Evolutionary conservation across 2,797 vertebrate genomes (phyloP).

Genomic region (Champsocephalus esox): DNA sequence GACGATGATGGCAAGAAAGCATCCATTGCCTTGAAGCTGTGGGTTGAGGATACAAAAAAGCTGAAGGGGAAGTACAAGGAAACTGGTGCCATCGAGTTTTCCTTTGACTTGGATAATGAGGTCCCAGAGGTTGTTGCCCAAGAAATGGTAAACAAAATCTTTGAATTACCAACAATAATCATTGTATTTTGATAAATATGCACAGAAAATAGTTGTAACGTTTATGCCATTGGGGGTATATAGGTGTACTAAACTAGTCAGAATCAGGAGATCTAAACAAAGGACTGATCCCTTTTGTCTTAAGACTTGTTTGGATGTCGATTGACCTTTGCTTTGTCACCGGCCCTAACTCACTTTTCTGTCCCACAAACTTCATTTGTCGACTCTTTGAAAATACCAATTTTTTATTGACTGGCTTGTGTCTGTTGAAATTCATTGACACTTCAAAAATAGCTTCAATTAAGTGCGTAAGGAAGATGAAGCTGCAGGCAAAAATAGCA

Average conservation of each 20-base stretch:
- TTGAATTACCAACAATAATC: neutral
- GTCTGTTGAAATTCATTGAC: constrained; percentile 15
- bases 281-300: neutral
- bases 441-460: constrained; percentile 16
- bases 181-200: neutral
- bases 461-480: neutral
- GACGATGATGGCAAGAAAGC: constrained; percentile 96
- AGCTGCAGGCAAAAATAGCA: constrained; percentile 33
- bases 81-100: constrained; percentile 97
- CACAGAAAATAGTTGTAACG: neutral
- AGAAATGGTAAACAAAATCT: constrained; percentile 90
- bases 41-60: constrained; percentile 98
- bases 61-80: constrained; percentile 99
- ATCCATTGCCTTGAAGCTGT: constrained; percentile 95
- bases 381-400: neutral
- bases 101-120: constrained; percentile 94
- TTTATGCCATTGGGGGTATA: neutral
- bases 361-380: constrained; percentile 5
- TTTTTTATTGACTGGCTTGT: neutral
- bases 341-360: neutral
- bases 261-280: neutral
- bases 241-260: neutral
- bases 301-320: constrained; percentile 2
- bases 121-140: constrained; percentile 97
- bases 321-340: constrained; percentile 16